Conservation (phyloP, 1,140 invertebrate genomes). For the Phymorhynchus buccinoides region DNA sequence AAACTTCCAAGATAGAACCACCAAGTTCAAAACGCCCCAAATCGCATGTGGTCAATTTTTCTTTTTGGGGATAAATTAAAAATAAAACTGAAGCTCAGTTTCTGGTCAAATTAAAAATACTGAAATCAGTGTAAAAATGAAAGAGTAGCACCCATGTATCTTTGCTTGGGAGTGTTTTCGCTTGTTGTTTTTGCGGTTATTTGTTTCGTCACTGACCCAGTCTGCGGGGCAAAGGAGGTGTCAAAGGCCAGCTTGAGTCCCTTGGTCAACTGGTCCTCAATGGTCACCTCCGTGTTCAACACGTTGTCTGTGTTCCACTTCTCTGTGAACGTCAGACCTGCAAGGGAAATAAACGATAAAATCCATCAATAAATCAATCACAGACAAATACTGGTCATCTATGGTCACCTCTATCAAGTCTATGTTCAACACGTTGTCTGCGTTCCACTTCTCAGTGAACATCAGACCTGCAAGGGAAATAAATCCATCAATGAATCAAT, state of each 20-base stretch:
- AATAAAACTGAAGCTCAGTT: too few species aligned
- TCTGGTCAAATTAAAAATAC: too few species aligned
- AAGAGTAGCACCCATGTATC: too few species aligned
- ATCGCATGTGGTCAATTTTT: too few species aligned
- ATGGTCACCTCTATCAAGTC: conserved; percentile 83
- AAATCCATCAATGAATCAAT: not conserved
- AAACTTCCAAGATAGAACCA: too few species aligned
- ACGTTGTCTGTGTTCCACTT: conserved; percentile 99
- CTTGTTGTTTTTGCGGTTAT: too few species aligned
- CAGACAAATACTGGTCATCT: conserved; percentile 82
- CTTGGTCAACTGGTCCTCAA: conserved; percentile 89
- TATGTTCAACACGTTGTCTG: conserved; percentile 94
- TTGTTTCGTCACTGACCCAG: conserved; percentile 91
- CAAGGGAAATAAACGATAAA: conserved; percentile 26
- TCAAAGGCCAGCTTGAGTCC: conserved; percentile 94
- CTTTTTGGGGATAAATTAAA: too few species aligned
- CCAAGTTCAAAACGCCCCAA: too few species aligned
- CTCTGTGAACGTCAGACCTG: conserved; percentile 92
- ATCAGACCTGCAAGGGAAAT: conserved; percentile 80
- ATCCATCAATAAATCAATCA: not conserved
- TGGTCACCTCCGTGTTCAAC: conserved; percentile 90
- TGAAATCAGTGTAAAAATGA: too few species aligned
- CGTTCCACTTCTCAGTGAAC: conserved; percentile 99
- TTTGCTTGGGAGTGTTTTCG: too few species aligned
- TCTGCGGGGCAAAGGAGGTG: conserved; percentile 93